A percentile compares a stretch with the other conserved stretches of the same genome.
Evolutionary conservation across 2,113 vertebrate genomes (phyloP).

Genomic region (Pica pica): DNA sequence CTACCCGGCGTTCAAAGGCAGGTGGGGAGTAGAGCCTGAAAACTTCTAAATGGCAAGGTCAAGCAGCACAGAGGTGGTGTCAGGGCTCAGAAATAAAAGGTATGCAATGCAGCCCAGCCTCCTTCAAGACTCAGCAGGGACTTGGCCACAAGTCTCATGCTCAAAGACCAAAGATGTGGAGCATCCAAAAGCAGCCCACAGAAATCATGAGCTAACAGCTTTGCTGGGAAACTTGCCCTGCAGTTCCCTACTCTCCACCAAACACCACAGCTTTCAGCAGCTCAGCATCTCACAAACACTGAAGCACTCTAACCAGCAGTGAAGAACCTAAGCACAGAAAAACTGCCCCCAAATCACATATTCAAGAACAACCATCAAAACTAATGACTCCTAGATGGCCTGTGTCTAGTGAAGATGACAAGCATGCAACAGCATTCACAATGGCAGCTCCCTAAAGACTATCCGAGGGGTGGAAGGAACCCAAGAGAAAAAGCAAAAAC

Average conservation of each 20-base stretch:
- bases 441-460: background rate
- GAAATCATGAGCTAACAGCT: constrained; percentile 12
- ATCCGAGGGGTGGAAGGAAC: background rate
- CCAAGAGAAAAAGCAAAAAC: background rate
- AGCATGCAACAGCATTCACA: background rate
- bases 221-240: background rate
- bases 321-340: background rate
- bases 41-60: background rate
- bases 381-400: background rate
- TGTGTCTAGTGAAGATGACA: background rate
- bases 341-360: accelerated
- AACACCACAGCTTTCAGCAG: background rate
- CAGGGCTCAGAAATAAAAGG: background rate
- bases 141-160: background rate
- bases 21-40: background rate
- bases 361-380: background rate
- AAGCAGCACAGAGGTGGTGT: background rate
- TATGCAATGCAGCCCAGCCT: background rate
- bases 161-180: background rate
- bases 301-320: background rate
- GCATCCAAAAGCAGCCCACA: background rate
- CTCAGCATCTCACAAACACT: background rate
- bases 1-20: background rate
- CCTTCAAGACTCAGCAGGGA: background rate
- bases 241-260: background rate